These are phyloP conservation scores for Zeugodacus cucurbitae DNA, from an alignment of 1,140 invertebrate genomes.

Conservation along the genomic window DNA sequence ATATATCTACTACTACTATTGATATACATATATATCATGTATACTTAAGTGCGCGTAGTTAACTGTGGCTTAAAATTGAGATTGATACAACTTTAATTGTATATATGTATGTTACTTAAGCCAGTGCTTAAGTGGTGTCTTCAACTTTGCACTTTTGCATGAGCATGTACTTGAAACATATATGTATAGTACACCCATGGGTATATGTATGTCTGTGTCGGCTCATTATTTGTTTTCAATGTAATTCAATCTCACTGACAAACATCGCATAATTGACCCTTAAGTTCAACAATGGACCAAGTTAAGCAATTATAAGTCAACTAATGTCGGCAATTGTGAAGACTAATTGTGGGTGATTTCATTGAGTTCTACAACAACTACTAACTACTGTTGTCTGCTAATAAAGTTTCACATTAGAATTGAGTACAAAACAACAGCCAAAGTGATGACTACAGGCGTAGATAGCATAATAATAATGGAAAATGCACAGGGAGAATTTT, in stretches of 20 bases:
- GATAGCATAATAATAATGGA: not conserved
- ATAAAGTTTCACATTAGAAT: slow-evolving; percentile 29
- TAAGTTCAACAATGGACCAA: slow-evolving; percentile 34
- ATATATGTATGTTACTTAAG: not conserved
- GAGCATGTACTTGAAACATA: not conserved
- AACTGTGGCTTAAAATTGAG: not conserved
- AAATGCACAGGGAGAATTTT: not conserved
- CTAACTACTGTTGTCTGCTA: not conserved
- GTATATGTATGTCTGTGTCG: not conserved
- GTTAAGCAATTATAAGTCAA: slow-evolving; percentile 34
- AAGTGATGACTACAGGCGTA: slow-evolving; percentile 6
- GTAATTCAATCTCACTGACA: slow-evolving; percentile 35
- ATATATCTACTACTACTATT: no score
- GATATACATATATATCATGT: not conserved
- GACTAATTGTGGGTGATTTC: slow-evolving; percentile 27
- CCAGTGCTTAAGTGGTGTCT: not conserved
- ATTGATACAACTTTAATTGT: not conserved
- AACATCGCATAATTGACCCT: slow-evolving; percentile 23
- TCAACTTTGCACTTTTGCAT: slow-evolving; percentile 29
- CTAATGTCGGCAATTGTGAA: slow-evolving; percentile 36
- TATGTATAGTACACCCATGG: not conserved
- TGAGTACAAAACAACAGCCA: not conserved
- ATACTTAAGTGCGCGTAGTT: not conserved
- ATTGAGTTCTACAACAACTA: not conserved
- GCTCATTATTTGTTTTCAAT: slow-evolving; percentile 9